These are phyloP conservation scores for Podarcis lilfordi DNA, from an alignment of 2,797 vertebrate species.

Conservation along the genomic window DNA sequence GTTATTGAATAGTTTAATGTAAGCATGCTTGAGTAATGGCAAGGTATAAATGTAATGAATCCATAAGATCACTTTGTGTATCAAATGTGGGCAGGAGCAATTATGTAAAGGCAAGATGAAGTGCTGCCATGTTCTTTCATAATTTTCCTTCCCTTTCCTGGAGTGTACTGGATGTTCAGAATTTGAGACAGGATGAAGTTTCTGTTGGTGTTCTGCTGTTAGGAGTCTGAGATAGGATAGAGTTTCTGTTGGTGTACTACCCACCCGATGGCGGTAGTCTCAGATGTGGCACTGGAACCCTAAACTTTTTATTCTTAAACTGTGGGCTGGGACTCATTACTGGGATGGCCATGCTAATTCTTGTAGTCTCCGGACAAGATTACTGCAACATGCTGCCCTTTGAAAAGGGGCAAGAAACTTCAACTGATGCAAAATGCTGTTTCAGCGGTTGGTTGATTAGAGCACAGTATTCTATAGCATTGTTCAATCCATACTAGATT, in stretches of 20 bases:
- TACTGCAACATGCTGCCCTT: neutral
- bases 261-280: neutral
- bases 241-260: neutral
- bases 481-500: neutral
- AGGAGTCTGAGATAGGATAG: neutral
- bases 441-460: neutral
- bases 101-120: neutral
- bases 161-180: neutral
- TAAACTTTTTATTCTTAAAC: neutral
- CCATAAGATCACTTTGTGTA: neutral
- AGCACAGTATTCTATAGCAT: neutral
- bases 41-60: neutral
- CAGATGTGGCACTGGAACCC: neutral
- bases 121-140: neutral
- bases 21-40: neutral
- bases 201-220: neutral
- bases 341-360: too few species aligned
- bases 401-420: neutral
- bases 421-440: neutral
- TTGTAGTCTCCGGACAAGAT: neutral
- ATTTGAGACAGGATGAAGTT: neutral
- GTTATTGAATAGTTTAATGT: too few species aligned
- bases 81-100: neutral
- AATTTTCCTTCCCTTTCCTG: neutral
- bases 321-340: too few species aligned